A percentile compares a stretch with the other conserved stretches of the same genome.
Evolutionary conservation across 2,113 vertebrate genomes (phyloP).

Genomic region (Menura novaehollandiae): DNA sequence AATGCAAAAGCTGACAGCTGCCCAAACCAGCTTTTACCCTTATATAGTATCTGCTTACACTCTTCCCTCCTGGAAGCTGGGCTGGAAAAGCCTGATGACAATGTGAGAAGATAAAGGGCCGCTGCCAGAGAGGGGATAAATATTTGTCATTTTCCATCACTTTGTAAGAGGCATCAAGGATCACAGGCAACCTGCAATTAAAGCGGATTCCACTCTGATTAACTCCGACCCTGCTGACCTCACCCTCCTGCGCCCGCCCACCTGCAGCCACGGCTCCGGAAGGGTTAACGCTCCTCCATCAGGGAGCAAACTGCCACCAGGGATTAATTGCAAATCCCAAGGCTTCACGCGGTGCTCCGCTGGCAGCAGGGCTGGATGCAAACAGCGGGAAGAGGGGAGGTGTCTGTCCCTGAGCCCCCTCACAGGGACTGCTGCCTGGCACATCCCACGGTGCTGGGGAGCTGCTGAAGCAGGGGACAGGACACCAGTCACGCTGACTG

Average conservation of each 20-base stretch:
- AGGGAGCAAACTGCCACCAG: not conserved
- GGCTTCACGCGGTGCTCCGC: not conserved
- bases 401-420: not conserved
- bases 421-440: not conserved
- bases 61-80: not conserved
- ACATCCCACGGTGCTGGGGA: fast-evolving
- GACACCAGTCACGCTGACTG: not conserved
- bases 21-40: conserved; percentile 33
- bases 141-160: conserved; percentile 47
- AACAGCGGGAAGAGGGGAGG: fast-evolving
- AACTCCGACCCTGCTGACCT: not conserved
- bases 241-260: not conserved
- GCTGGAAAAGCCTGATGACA: conserved; percentile 12
- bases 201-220: not conserved
- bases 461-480: not conserved
- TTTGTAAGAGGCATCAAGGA: not conserved
- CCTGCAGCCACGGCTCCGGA: not conserved
- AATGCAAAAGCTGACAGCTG: conserved; percentile 7
- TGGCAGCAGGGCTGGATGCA: not conserved
- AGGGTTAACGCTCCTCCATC: not conserved
- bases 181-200: not conserved
- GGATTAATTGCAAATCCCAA: not conserved
- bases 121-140: not conserved
- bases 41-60: not conserved
- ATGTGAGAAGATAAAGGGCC: not conserved